These are phyloP conservation scores for Seriola aureovittata DNA, from an alignment of 2,113 vertebrate species.

Conservation along the genomic window DNA sequence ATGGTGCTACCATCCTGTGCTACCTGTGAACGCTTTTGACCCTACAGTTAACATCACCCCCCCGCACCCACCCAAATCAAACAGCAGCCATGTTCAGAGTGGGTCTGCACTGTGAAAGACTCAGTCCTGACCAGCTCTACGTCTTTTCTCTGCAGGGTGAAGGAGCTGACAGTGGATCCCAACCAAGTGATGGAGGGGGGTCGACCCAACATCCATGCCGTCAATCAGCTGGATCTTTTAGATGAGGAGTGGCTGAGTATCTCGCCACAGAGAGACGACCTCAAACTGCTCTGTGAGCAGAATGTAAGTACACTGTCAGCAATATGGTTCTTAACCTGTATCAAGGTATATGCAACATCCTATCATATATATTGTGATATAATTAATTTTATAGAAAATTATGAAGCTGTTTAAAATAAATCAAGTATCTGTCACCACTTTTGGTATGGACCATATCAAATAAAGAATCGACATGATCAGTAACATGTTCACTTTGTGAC, in stretches of 20 bases:
- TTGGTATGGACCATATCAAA: neutral
- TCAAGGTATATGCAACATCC: neutral
- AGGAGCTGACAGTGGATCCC: constrained; percentile 94
- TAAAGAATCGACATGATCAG: too few relatives aligned
- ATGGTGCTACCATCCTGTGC: constrained; percentile 26
- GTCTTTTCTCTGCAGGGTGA: constrained; percentile 86
- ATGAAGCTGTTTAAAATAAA: neutral
- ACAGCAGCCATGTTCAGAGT: neutral
- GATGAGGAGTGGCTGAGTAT: constrained; percentile 93
- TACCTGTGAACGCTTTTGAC: neutral
- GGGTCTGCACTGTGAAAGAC: neutral
- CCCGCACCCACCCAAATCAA: neutral
- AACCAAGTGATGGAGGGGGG: constrained; percentile 88
- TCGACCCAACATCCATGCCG: constrained; percentile 88
- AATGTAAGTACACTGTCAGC: constrained; percentile 87
- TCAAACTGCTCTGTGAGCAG: constrained; percentile 99
- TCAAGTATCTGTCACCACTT: neutral
- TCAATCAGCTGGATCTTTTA: constrained; percentile 93
- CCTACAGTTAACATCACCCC: neutral
- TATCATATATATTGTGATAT: neutral
- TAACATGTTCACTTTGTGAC: neutral
- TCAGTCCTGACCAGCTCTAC: neutral
- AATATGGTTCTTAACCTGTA: neutral
- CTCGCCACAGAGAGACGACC: constrained; percentile 97
- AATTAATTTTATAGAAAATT: neutral